A percentile compares a stretch with the other conserved stretches of the same genome.
phyloP scores from a whole-genome alignment of 2,888 invertebrate genomes.

The Terebella lapidaria region DNA sequence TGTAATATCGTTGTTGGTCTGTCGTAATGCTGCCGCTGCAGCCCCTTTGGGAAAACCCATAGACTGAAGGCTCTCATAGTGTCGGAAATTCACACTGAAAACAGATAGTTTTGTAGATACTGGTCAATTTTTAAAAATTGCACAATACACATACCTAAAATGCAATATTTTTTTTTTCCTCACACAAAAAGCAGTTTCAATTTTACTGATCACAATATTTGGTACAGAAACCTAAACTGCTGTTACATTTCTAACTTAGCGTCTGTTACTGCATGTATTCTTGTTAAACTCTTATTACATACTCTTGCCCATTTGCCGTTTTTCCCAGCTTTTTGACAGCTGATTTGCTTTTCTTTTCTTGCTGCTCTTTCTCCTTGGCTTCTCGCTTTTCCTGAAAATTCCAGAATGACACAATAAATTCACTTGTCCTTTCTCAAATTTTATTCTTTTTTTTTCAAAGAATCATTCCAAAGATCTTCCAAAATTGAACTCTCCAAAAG shows the following conservation, averaged over 20 bases:
- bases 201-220: no score
- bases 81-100: constrained; percentile 39
- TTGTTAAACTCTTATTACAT: constrained; percentile 1
- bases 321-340: constrained; percentile 18
- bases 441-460: no score
- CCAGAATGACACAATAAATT: no score
- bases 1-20: constrained; percentile 67
- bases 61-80: constrained; percentile 35
- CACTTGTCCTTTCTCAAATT: no score
- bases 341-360: constrained; percentile 13
- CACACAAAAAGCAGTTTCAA: no score
- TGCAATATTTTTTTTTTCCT: no score
- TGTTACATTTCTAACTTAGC: background rate
- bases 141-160: no score
- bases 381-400: constrained; percentile 17
- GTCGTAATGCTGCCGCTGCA: constrained; percentile 63
- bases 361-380: constrained; percentile 15
- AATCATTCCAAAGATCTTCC: no score
- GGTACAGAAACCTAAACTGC: no score
- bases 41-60: constrained; percentile 68
- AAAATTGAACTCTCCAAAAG: no score
- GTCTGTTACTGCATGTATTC: background rate
- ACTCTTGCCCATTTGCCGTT: constrained; percentile 18
- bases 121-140: background rate
- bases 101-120: background rate